Percentiles rank a stretch among this genome's conserved stretches.
These are phyloP conservation scores for Aporrectodea caliginosa DNA, from an alignment of 1,140 invertebrate species.

Conservation along the genomic window DNA sequence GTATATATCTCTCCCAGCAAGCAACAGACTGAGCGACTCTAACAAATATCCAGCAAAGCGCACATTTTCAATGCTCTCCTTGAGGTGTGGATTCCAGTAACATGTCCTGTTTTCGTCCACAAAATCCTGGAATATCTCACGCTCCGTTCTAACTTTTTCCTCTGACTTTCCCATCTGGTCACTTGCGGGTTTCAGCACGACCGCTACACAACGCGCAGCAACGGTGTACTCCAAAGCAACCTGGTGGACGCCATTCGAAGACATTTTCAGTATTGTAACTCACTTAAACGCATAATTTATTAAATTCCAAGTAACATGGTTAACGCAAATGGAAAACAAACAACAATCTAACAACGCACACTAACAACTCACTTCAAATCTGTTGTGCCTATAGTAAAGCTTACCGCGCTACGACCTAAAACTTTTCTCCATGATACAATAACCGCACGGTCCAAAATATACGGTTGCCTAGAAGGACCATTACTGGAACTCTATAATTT, in stretches of 20 bases:
- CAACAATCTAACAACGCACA: no score
- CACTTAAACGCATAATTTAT: background rate
- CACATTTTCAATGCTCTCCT: background rate
- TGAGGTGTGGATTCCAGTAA: background rate
- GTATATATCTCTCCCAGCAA: background rate
- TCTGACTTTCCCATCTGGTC: background rate
- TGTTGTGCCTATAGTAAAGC: no score
- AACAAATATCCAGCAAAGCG: background rate
- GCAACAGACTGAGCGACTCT: background rate
- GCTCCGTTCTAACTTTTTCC: background rate
- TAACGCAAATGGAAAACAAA: no score
- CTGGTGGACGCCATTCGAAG: background rate
- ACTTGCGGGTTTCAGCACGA: background rate
- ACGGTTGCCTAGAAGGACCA: no score
- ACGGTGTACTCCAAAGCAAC: no score
- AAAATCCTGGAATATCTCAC: background rate
- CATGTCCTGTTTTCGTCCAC: background rate
- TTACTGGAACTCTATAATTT: no score
- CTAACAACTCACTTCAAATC: no score
- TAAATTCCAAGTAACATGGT: no score
- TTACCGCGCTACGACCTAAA: no score
- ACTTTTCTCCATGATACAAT: no score
- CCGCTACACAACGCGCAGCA: background rate
- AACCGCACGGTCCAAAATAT: no score
- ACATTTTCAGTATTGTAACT: background rate